These are phyloP conservation scores for Heterohyrax brucei DNA, from an alignment of 2,797 vertebrate genomes.

Conservation along the genomic window DNA sequence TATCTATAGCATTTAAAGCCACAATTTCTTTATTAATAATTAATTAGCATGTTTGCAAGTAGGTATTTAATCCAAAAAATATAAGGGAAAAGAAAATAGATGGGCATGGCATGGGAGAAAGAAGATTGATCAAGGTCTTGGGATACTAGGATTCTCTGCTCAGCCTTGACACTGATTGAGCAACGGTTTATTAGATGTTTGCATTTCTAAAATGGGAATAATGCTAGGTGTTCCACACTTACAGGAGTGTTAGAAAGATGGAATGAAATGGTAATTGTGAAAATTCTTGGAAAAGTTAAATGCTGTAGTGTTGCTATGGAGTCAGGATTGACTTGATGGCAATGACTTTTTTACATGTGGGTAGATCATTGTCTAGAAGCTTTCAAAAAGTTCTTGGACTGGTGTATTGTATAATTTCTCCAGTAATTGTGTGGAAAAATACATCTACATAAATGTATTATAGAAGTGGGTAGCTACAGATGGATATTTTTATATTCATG, in stretches of 20 bases:
- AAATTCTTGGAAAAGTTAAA: slow-evolving; percentile 37
- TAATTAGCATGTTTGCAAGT: background rate
- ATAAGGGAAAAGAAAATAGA: background rate
- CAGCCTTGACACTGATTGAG: background rate
- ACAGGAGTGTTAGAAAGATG: background rate
- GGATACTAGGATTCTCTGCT: background rate
- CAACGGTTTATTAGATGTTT: background rate
- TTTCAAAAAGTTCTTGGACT: background rate
- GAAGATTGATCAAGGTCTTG: background rate
- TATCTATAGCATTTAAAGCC: background rate
- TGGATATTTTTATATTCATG: slow-evolving; percentile 54
- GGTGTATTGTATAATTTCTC: background rate
- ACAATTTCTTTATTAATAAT: slow-evolving; percentile 4
- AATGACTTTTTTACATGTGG: background rate
- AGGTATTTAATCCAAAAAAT: slow-evolving; percentile 2
- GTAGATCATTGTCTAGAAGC: slow-evolving; percentile 32
- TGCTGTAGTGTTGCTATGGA: background rate
- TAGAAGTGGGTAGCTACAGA: background rate
- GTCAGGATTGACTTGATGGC: too few relatives aligned
- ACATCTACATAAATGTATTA: background rate
- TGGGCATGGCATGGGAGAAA: background rate
- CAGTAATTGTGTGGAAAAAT: background rate
- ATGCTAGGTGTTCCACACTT: background rate
- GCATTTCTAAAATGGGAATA: slow-evolving; percentile 25
- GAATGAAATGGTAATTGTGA: background rate